These are phyloP conservation scores for Coluber constrictor DNA, from an alignment of 2,797 vertebrate species.

Conservation along the genomic window DNA sequence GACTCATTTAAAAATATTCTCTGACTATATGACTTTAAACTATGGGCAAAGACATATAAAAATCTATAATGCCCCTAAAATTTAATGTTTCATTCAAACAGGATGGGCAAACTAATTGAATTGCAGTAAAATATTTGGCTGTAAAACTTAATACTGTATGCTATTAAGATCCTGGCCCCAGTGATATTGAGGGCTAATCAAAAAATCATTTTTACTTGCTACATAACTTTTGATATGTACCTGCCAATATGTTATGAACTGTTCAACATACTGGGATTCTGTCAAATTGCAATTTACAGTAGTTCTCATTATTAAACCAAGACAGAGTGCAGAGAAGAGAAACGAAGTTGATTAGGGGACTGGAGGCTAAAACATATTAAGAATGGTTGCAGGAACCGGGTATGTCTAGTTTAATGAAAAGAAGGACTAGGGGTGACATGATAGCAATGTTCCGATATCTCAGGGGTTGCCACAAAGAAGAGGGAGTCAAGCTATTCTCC, in stretches of 20 bases:
- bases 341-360: no score
- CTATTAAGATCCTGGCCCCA: neutral
- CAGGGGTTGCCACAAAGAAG: no score
- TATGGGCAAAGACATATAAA: neutral
- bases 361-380: no score
- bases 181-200: neutral
- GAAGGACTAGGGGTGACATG: no score
- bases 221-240: neutral
- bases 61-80: neutral
- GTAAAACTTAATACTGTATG: neutral
- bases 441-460: no score
- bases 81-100: neutral
- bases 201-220: neutral
- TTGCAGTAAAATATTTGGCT: neutral
- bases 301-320: neutral
- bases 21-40: neutral
- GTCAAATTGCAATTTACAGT: neutral
- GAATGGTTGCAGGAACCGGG: no score
- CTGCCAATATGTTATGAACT: neutral
- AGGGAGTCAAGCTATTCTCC: no score
- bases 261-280: neutral
- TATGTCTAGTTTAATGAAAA: no score
- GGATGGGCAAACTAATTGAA: neutral
- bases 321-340: no score
- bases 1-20: neutral